Base-by-base conservation (phyloP, 1,140 invertebrate genomes). In the Globodera rostochiensis region DNA sequence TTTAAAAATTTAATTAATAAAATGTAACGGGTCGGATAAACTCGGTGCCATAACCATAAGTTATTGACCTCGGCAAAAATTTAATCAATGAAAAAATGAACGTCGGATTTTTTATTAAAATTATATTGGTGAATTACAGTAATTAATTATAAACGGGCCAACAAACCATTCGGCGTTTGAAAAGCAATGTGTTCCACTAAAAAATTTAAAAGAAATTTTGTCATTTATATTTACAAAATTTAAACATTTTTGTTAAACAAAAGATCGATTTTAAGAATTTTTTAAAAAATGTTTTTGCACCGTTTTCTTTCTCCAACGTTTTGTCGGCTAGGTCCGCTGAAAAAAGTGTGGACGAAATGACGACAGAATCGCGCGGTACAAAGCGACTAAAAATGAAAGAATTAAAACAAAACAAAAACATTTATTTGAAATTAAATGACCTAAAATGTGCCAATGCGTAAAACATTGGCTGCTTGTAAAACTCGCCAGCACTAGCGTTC, bases 381-480 rank as follows among this genome's bases (percentile, higher is more conserved):
- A 85, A 85, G 25, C 70, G 21, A 47, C 77, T 85, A 71, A 85
- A 64, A 9, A 9, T 53, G 50, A 13, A 53, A 64, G 15, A 19
- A 15, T 15, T 15, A 64, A 64, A 60, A 60, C 13, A 11, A 53
- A 53, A 53, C 25, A 36, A 36, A 36, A 36, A 36, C 2, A 36
- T 3, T 11, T 53, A 53, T 53, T 15, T 6, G 3, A 64, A 4
- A 19, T 19, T 15, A 2, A 19, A 36, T 36, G 3, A 36, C 57
- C 57, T 64, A 64, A 64, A 85, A 90, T 97, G 95, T 2, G 93
- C 94, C 85, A 96, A 91, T 7, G 92, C 93, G 90, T 96, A 97
- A 89, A 93, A 96, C 91, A 94, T 94, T 0, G 95, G 95, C 85
- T 96, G 94, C 88, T 95, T 96, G 87, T 95, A 95, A 86, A 96